Conservation (phyloP, 2,888 invertebrate genomes). For the Drosophila quasianomalipes region DNA sequence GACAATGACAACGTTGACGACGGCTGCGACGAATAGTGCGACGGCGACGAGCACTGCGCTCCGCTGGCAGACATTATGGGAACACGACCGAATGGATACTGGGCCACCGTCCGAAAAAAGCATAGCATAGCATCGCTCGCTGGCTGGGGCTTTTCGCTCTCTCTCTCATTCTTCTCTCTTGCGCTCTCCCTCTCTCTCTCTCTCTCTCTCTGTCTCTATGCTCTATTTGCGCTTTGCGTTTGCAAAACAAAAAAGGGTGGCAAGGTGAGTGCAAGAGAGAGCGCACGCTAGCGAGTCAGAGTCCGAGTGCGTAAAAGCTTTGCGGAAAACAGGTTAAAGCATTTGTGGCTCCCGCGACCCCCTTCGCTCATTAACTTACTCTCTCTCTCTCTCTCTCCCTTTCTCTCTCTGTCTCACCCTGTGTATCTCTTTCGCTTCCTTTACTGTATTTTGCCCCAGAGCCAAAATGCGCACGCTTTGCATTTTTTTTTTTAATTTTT, state of each 20-base stretch:
- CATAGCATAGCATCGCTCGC: constrained; percentile 42
- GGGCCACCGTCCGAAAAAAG: constrained; percentile 77
- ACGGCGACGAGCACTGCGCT: constrained; percentile 66
- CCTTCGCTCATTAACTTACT: constrained; percentile 21
- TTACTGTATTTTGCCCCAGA: constrained; percentile 69
- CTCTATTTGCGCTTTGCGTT: constrained; percentile 51
- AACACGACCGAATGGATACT: constrained; percentile 85
- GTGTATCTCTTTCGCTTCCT: constrained; percentile 19
- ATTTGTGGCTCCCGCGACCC: constrained; percentile 54
- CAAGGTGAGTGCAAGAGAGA: constrained; percentile 47
- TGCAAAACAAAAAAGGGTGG: constrained; percentile 59
- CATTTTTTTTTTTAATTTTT: constrained; percentile 35
- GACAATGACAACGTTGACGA: constrained; percentile 78
- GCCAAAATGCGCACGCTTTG: constrained; percentile 68
- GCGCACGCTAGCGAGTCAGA: constrained; percentile 28
- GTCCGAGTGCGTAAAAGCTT: constrained; percentile 75
- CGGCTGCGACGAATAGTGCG: constrained; percentile 72
- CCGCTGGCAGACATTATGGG: constrained; percentile 84
- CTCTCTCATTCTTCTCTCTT: constrained; percentile 2
- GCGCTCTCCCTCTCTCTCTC: constrained; percentile 7
- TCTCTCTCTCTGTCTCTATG: constrained; percentile 16
- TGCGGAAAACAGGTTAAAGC: constrained; percentile 79
- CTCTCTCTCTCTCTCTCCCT: constrained; percentile 13
- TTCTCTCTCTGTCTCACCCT: constrained; percentile 13
- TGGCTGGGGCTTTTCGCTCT: constrained; percentile 42